Evolutionary conservation across 2,113 vertebrate genomes (phyloP), one percentile per base, ranked within the genome.

Genomic region (Albula glossodonta): DNA sequence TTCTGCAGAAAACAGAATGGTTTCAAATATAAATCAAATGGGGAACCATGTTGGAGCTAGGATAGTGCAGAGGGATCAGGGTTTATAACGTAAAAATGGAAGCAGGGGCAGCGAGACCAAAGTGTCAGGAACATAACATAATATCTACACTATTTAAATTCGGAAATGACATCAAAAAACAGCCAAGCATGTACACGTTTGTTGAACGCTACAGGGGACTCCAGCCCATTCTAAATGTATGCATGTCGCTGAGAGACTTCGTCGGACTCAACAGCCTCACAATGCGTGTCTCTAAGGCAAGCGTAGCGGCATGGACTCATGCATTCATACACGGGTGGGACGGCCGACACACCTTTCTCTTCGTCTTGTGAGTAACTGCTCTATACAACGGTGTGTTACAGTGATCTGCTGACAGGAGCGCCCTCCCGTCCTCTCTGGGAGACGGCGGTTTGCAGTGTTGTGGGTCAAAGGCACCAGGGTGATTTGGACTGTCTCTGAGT

Each of bases 391-490:
- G 85, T 84, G 83, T 83, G n/a, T 13, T 57, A 31, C 41, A 12
- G 7, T 70, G 48, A 12, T 48, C 13, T 85, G 25, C 77, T 15
- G 51, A 12, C 31, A 12, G 31, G 63, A 48, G 57, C 56, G 13
- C 22, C 81, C 82, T 57, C 15, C 63, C 25, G 0, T 41, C 6
- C 60, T 19, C 56, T 51, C 17, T 7, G 17, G 48, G 52, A 41
- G 83, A 80, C 83, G 88, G 84, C 89, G 89, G 79, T 57, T 74
- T 87, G 90, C 90, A 93, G 92, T 92, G 92, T 88, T 92, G 87
- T 89, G 92, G 89, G 90, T 19, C 25, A 15, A 83, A 93, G 92
- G 94, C 94, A 93, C 92, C 86, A 70, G 88, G 92, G 90, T 92
- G 90, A 84, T 86, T 81, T 84, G 89, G 89, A 91, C 90, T 88